Conservation (phyloP, 2,113 vertebrate genomes). For the Theristicus caerulescens region DNA sequence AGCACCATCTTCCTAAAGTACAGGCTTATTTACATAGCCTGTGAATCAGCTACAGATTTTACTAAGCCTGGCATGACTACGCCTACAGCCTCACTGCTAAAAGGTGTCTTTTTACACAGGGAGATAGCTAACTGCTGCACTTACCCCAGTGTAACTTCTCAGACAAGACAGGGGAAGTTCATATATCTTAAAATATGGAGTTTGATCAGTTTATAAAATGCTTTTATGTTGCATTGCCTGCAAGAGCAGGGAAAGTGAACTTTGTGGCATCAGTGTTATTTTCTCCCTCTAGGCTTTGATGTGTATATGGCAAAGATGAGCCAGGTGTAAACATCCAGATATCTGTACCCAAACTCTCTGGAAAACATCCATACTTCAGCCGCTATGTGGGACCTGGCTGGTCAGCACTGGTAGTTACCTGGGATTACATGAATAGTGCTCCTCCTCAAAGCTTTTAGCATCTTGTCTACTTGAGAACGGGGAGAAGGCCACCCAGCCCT, state of each 20-base stretch:
- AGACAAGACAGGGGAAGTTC: neutral
- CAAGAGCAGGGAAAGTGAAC: neutral
- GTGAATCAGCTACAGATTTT: neutral
- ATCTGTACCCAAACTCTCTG: neutral
- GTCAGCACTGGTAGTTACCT: neutral
- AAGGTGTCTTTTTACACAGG: neutral
- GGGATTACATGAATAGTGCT: neutral
- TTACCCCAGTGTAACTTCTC: neutral
- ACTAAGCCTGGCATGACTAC: neutral
- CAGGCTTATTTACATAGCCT: neutral
- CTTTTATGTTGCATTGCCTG: neutral
- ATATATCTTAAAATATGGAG: neutral
- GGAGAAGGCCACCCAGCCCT: neutral
- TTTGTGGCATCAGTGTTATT: neutral
- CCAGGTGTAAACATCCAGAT: neutral
- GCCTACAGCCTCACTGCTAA: neutral
- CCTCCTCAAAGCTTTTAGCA: neutral
- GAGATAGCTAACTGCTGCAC: neutral
- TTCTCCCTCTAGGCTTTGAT: neutral
- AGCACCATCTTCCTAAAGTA: neutral
- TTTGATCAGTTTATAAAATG: neutral
- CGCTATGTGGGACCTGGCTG: fast-evolving
- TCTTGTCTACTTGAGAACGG: neutral
- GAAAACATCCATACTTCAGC: neutral
- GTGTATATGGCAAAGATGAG: neutral